Percentiles rank a stretch among this genome's conserved stretches.
Evolutionary conservation across 2,888 invertebrate species (phyloP).

Genomic region (Sphaerophoria rueppellii): DNA sequence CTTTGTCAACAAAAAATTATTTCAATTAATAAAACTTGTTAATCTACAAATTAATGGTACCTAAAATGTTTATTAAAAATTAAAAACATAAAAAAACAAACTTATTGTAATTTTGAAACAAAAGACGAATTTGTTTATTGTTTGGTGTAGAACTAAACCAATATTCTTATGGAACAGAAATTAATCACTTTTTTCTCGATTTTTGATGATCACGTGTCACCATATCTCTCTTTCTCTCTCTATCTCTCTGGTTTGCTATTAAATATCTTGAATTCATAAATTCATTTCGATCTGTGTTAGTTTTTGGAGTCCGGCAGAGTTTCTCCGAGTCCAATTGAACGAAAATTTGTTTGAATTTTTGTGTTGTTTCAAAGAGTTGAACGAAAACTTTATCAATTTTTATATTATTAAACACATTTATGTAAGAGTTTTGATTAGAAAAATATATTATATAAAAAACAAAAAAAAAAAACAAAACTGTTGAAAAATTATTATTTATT

Average conservation of each 20-base stretch:
- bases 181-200: constrained; percentile 19
- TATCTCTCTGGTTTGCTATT: constrained; percentile 13
- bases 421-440: constrained; percentile 22
- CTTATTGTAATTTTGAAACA: not conserved
- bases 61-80: constrained; percentile 50
- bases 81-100: constrained; percentile 2
- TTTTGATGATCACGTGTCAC: not conserved
- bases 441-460: constrained; percentile 4
- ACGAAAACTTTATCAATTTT: not conserved
- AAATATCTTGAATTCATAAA: constrained; percentile 19
- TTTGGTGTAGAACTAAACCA: not conserved
- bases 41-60: constrained; percentile 69
- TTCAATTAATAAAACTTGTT: constrained; percentile 45
- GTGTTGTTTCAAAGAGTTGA: constrained; percentile 4
- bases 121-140: constrained; percentile 5
- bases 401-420: constrained; percentile 20
- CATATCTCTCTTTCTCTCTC: not conserved
- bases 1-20: constrained; percentile 33
- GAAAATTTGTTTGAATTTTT: constrained; percentile 3
- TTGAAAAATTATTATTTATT: too few species aligned
- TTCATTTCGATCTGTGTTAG: constrained; percentile 26
- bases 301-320: not conserved
- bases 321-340: constrained; percentile 7
- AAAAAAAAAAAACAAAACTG: not conserved
- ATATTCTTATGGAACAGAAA: constrained; percentile 8